Base-by-base conservation (phyloP, 2,113 vertebrate genomes). In the Paedocypris sp. region DNA sequence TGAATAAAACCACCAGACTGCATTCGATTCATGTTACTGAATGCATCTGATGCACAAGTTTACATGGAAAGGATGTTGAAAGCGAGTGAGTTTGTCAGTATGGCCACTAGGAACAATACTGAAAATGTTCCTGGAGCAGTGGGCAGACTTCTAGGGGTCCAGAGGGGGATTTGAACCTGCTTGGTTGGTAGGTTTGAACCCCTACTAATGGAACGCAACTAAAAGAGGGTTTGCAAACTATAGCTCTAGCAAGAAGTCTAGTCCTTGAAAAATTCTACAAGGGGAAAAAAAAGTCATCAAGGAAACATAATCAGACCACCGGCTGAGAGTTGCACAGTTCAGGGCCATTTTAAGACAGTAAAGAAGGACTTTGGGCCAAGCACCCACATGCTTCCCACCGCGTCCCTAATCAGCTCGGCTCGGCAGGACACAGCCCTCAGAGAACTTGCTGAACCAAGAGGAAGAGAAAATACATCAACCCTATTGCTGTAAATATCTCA, bases 1-100 rank as follows among this genome's bases (percentile, higher is more conserved):
- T 52, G 41, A 19, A 50, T 8, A n/a, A 54, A 61, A 16, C 38
- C 65, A 62, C 68, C 68, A 57, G 57, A 71, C 68, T 51, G 11
- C 26, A 65, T 64, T 65, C 60, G 50, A 67, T 35, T 58, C n/a
- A n/a, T n/a, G n/a, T n/a, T n/a, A n/a, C n/a, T n/a, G n/a, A n/a
- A n/a, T n/a, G n/a, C n/a, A n/a, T n/a, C n/a, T n/a, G n/a, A n/a
- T n/a, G n/a, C n/a, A n/a, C n/a, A n/a, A n/a, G n/a, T n/a, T n/a
- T n/a, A n/a, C n/a, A n/a, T n/a, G n/a, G n/a, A n/a, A n/a, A n/a
- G n/a, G n/a, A n/a, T n/a, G n/a, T n/a, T n/a, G n/a, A n/a, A n/a
- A n/a, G n/a, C n/a, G n/a, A n/a, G n/a, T n/a, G n/a, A n/a, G n/a
- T n/a, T n/a, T n/a, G n/a, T n/a, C n/a, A n/a, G n/a, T n/a, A n/a